Base-by-base conservation (phyloP, 2,797 vertebrate species). In the Amblyopsis hoosieri region DNA sequence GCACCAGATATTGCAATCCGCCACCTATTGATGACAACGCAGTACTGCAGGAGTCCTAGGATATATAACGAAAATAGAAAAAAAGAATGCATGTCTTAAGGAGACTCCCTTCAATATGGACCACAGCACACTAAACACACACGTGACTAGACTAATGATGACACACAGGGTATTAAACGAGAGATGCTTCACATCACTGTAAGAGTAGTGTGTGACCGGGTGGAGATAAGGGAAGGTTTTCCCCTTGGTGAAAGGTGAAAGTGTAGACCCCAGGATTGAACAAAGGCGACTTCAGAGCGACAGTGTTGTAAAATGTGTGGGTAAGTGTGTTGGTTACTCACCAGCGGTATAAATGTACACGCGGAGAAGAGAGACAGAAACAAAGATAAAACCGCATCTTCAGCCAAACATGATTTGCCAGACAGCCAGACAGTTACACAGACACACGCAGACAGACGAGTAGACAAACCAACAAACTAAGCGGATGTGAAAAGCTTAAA, bases 301-400 rank as follows among this genome's bases (percentile, higher is more conserved):
- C 12, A 53, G 14, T 50, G 15, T 23, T 46, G 51, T 23, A 17
- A 72, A 62, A 49, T 81, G 33, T 23, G 54, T 51, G 46, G 51
- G 47, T 61, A 49, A 49, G 49, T 66, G 64, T 71, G 76, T 53
- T 61, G 62, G 84, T 86, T 92, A 93, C 93, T 94, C 88, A 94
- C 92, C 91, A 86, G 75, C 64, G 88, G 91, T 84, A 90, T 85
- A 87, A 89, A 92, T 90, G 89, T 87, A 91, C 76, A 92, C 82
- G 91, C 86, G 88, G 79, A 92, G 80, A 92, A 85, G 90, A 90
- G 85, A 93, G 84, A 91, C 89, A 93, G 85, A 92, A 91, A 89
- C 89, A 93, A 79, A 89, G 87, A 87, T 90, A 87, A 92, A 92
- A 89, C 86, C 85, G 87, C 76, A 87, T 86, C 85, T 83, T 83